Evolutionary conservation across 1,140 invertebrate genomes (phyloP).

Genomic region (Brachionus calyciflorus): DNA sequence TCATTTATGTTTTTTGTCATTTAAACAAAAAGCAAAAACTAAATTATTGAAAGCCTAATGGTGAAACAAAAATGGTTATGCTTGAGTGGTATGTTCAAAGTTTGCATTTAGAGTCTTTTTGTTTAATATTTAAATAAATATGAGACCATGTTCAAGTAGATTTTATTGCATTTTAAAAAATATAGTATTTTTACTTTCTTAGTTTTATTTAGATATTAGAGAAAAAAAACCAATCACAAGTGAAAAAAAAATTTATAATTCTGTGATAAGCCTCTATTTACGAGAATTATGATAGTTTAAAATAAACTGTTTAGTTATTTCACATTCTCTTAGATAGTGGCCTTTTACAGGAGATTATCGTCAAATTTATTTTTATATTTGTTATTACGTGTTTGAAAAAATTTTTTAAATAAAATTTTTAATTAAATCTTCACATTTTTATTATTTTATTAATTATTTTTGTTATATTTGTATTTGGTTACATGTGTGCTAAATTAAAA

Average conservation of each 20-base stretch:
- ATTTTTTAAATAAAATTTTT: neutral
- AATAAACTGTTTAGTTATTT: neutral
- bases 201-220: no score
- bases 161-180: no score
- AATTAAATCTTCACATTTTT: no score
- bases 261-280: constrained; percentile 42
- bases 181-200: no score
- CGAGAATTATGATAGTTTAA: constrained; percentile 45
- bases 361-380: neutral
- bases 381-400: neutral
- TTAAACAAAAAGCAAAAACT: no score
- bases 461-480: no score
- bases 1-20: no score
- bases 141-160: neutral
- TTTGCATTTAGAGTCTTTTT: neutral
- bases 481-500: no score
- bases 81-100: constrained; percentile 10
- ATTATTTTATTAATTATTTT: no score
- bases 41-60: no score
- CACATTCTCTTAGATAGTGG: constrained; percentile 48
- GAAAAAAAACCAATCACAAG: no score
- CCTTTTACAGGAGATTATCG: constrained; percentile 25
- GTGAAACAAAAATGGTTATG: neutral
- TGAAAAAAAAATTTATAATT: neutral
- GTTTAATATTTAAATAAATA: constrained; percentile 44